Evolutionary conservation across 2,797 vertebrate species (phyloP).

Genomic region (Sebastes steindachneri): DNA sequence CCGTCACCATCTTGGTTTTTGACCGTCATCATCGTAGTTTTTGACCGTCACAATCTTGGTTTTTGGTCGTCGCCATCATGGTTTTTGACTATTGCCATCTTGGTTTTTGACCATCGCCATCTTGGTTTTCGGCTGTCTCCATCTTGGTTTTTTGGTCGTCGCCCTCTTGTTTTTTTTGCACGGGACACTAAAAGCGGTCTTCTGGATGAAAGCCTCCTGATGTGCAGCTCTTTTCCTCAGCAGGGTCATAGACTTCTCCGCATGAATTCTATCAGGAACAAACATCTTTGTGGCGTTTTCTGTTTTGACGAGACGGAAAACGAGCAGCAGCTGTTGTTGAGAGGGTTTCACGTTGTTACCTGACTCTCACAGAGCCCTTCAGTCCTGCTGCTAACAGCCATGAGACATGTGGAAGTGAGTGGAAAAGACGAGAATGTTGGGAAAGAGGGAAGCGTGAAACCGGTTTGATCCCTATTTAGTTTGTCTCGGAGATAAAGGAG

Average conservation of each 20-base stretch:
- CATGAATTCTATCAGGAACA: background rate
- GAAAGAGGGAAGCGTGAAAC: conserved; percentile 14
- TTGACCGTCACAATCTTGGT: no score
- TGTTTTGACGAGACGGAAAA: conserved; percentile 11
- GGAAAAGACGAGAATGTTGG: conserved; percentile 31
- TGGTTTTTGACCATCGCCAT: no score
- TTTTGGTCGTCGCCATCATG: no score
- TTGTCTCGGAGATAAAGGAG: conserved; percentile 31
- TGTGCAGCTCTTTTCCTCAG: background rate
- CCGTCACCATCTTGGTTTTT: no score
- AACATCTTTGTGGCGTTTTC: conserved; percentile 11
- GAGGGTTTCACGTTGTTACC: background rate
- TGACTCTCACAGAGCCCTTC: conserved; percentile 15
- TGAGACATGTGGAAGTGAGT: conserved; percentile 46
- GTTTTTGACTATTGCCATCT: no score
- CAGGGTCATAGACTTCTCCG: background rate
- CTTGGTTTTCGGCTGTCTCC: no score
- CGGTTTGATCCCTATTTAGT: conserved; percentile 11
- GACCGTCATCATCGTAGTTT: no score
- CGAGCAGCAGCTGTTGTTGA: conserved; percentile 20
- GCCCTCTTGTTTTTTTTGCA: no score
- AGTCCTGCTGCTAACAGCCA: conserved; percentile 19
- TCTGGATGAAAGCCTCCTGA: no score
- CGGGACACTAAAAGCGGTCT: no score
- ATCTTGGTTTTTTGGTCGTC: no score